These are phyloP conservation scores for Camptogramma bilineatum DNA, from an alignment of 2,888 invertebrate species.

Conservation along the genomic window DNA sequence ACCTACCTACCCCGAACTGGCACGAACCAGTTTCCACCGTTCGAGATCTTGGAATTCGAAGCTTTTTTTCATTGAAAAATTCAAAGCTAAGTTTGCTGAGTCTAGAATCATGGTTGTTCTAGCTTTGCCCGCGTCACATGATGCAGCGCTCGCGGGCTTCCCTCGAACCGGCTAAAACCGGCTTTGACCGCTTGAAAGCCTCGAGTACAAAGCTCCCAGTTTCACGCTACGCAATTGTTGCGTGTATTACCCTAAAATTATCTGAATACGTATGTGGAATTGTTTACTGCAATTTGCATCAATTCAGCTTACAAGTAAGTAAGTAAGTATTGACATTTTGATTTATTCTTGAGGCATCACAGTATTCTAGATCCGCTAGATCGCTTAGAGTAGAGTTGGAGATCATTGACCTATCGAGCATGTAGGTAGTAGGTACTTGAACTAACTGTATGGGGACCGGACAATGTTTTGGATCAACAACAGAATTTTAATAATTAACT, in stretches of 20 bases:
- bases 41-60: not conserved
- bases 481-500: not conserved
- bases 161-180: slow-evolving; percentile 51
- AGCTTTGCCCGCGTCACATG: slow-evolving; percentile 7
- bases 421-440: not conserved
- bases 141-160: slow-evolving; percentile 35
- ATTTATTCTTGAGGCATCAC: not conserved
- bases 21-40: no score
- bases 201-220: slow-evolving; percentile 33
- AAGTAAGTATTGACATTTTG: not conserved
- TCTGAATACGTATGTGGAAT: not conserved
- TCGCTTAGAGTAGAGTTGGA: no score
- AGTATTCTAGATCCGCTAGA: not conserved
- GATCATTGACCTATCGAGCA: not conserved
- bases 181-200: slow-evolving; percentile 53
- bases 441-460: not conserved
- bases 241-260: not conserved
- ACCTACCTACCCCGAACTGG: no score
- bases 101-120: slow-evolving; percentile 1
- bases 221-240: not conserved
- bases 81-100: not conserved
- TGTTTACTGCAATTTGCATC: not conserved
- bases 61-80: not conserved
- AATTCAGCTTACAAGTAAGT: not conserved
- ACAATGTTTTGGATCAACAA: not conserved